Conservation (phyloP, 2,888 invertebrate species). For the Agriopis leucophaearia region DNA sequence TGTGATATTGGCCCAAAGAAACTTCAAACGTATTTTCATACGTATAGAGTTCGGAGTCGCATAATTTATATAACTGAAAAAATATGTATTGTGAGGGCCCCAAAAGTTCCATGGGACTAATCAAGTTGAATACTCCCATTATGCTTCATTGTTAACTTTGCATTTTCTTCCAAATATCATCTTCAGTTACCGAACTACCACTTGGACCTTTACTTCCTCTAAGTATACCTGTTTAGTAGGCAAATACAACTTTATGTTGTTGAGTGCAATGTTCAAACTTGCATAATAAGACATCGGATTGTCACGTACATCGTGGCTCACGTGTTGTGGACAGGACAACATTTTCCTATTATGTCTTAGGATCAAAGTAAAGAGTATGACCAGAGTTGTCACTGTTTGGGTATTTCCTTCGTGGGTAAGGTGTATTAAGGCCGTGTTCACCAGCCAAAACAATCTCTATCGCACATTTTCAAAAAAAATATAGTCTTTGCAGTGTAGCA, state of each 20-base stretch:
- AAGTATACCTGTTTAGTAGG: background rate
- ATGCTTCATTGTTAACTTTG: no score
- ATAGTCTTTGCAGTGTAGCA: no score
- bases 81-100: no score
- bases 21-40: background rate
- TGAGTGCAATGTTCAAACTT: background rate
- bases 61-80: no score
- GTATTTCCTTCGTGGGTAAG: slow-evolving; percentile 13
- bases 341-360: slow-evolving; percentile 1
- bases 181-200: no score
- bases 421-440: no score
- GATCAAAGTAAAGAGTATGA: background rate
- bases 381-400: slow-evolving; percentile 1
- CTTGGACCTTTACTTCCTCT: background rate
- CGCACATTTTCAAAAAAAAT: no score
- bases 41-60: background rate
- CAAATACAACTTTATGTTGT: background rate
- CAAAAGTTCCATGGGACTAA: no score
- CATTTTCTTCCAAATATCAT: no score
- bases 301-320: background rate
- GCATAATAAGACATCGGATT: background rate
- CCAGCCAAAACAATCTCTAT: no score
- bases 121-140: no score
- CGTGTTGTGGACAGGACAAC: background rate
- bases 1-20: background rate